Evolutionary conservation across 1,140 invertebrate species (phyloP).

Genomic region (Conus ventricosus): DNA sequence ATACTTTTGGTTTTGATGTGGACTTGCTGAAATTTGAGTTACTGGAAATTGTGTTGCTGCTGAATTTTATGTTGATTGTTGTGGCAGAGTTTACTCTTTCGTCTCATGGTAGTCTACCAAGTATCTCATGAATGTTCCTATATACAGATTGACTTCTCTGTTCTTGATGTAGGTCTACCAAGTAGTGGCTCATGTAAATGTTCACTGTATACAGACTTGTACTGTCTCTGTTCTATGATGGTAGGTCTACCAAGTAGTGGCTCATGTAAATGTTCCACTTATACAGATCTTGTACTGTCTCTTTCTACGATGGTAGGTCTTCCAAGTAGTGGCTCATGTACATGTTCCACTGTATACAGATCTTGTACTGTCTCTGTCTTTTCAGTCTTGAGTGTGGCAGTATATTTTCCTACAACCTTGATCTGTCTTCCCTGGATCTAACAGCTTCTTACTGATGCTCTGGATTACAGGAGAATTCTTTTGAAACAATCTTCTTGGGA

Average conservation of each 20-base stretch:
- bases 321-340: neutral
- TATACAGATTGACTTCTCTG: too few species aligned
- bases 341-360: neutral
- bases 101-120: too few species aligned
- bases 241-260: neutral
- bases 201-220: too few species aligned
- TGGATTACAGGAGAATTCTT: conserved; percentile 18
- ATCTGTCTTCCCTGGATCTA: neutral
- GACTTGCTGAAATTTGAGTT: too few species aligned
- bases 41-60: too few species aligned
- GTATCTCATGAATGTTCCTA: too few species aligned
- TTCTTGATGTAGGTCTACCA: conserved; percentile 42
- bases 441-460: neutral
- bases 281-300: neutral
- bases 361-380: too few species aligned
- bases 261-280: neutral
- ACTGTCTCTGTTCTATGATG: neutral
- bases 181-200: too few species aligned
- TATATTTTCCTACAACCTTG: neutral
- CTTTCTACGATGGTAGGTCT: neutral
- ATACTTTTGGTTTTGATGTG: neutral
- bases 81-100: too few species aligned
- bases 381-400: too few species aligned
- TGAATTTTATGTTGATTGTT: too few species aligned
- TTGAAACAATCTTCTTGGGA: neutral